These are phyloP conservation scores for Cynopterus sphinx DNA, from an alignment of 2,797 vertebrate genomes.

Conservation along the genomic window DNA sequence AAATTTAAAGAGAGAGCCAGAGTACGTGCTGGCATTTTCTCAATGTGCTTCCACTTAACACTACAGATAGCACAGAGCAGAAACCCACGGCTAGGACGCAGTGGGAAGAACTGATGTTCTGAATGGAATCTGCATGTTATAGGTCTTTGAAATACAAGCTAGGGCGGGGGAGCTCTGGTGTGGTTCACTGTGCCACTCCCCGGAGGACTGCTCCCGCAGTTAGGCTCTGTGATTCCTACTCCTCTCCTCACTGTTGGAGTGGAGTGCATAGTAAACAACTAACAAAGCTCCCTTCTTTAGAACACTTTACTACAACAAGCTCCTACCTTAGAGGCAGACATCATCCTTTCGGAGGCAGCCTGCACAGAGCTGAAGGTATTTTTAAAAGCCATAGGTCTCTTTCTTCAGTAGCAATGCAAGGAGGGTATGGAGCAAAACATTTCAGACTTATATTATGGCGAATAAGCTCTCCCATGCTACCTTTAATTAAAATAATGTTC, in stretches of 20 bases:
- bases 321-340: conserved; percentile 14
- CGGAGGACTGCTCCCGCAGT: neutral
- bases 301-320: conserved; percentile 60
- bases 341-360: neutral
- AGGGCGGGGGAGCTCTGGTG: neutral
- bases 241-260: neutral
- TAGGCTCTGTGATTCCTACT: neutral
- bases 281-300: conserved; percentile 6
- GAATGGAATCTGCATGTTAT: neutral
- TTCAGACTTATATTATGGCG: neutral
- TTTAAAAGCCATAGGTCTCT: conserved; percentile 19
- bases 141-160: conserved; percentile 30
- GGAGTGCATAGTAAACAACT: conserved; percentile 72
- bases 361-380: neutral
- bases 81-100: neutral
- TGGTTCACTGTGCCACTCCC: neutral
- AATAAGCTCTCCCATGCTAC: neutral
- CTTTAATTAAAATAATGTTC: conserved; percentile 29
- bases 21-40: conserved; percentile 41
- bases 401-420: neutral
- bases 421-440: neutral
- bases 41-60: conserved; percentile 57
- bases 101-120: conserved; percentile 32
- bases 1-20: conserved; percentile 8
- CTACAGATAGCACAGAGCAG: neutral